phyloP scores from a whole-genome alignment of 2,888 invertebrate genomes.

The Acanthosepion pharaonis region DNA sequence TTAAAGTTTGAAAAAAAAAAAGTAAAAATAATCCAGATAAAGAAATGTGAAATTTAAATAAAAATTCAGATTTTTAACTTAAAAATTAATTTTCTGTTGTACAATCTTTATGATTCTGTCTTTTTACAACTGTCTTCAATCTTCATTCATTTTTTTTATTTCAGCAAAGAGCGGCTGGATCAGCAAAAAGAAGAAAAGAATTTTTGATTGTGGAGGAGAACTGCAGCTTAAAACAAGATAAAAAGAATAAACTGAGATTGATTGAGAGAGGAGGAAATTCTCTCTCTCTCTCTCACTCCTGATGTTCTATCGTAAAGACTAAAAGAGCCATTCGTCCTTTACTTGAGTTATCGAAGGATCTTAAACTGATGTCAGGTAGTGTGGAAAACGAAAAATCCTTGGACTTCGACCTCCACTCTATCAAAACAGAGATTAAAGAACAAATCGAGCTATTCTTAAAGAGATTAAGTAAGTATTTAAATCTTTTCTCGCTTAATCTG shows the following conservation, averaged over 20 bases:
- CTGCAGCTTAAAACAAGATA: background rate
- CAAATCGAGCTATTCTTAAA: background rate
- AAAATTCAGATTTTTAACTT: too few relatives aligned
- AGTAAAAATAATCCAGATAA: too few relatives aligned
- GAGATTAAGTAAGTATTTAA: background rate
- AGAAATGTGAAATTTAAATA: too few relatives aligned
- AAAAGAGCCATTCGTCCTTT: background rate
- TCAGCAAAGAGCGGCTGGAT: background rate
- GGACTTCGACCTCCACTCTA: background rate
- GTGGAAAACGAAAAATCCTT: background rate
- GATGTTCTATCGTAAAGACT: background rate
- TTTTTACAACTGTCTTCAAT: background rate
- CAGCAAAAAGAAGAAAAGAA: background rate
- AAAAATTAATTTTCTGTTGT: too few relatives aligned
- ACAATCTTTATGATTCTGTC: background rate
- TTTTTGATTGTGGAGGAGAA: background rate
- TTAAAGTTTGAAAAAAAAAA: too few relatives aligned
- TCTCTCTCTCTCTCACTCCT: background rate
- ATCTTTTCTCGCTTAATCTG: background rate
- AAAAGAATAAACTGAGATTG: background rate
- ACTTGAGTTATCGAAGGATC: background rate
- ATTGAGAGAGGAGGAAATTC: background rate
- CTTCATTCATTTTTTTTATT: background rate
- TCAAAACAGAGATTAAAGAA: background rate
- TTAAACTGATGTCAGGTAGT: constrained; percentile 15